Conservation (phyloP, 2,797 vertebrate species). For the Buphagus erythrorhynchus region DNA sequence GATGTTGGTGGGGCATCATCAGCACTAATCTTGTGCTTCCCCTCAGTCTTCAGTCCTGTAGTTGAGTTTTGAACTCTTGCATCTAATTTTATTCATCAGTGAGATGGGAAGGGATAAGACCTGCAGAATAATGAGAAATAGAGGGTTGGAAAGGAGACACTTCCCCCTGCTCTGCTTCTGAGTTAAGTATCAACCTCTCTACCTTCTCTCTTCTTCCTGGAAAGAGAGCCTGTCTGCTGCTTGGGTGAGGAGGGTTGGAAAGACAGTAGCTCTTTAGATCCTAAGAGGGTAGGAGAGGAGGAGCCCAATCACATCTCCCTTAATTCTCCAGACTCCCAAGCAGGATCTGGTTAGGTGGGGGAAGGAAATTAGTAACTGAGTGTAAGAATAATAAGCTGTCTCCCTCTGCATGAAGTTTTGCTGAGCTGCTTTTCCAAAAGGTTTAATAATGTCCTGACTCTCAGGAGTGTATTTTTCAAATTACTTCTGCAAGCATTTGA, state of each 20-base stretch:
- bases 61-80: neutral
- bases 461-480: neutral
- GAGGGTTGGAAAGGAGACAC: neutral
- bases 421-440: neutral
- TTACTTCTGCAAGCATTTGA: neutral
- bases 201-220: neutral
- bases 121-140: neutral
- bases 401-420: neutral
- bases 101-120: neutral
- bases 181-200: neutral
- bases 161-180: neutral
- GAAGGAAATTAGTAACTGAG: neutral
- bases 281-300: neutral
- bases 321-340: neutral
- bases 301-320: neutral
- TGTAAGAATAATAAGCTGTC: fast-evolving
- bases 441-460: neutral
- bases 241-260: neutral
- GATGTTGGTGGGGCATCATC: neutral
- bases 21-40: neutral
- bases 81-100: neutral
- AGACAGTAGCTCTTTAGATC: neutral
- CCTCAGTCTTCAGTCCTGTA: neutral
- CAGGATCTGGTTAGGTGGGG: neutral
- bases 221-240: fast-evolving